phyloP scores from a whole-genome alignment of 2,797 vertebrate species.

The Tokudaia muenninki region DNA sequence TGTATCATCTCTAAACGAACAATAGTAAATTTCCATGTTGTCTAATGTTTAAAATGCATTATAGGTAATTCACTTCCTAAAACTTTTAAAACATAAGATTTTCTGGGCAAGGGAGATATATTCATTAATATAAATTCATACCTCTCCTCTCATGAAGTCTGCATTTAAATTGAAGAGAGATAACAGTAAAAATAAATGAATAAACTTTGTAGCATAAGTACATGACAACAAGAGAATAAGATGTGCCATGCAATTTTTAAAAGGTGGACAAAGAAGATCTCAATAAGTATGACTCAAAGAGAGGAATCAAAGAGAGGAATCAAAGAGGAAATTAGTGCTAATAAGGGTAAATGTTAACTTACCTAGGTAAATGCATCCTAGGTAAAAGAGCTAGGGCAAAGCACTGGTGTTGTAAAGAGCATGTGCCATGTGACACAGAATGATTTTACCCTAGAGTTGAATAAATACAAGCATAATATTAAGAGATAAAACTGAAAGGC shows the following conservation, averaged over 20 bases:
- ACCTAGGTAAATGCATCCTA: background rate
- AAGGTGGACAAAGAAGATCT: background rate
- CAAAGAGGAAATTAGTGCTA: background rate
- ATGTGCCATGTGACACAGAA: background rate
- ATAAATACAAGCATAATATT: background rate
- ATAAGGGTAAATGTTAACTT: fast-evolving
- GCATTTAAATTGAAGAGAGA: conserved; percentile 29
- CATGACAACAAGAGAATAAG: background rate
- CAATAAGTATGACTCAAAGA: background rate
- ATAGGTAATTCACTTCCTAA: conserved; percentile 27
- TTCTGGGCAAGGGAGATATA: background rate
- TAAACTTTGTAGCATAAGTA: background rate
- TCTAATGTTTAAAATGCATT: conserved; percentile 16
- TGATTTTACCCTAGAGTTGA: background rate
- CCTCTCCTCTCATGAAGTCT: background rate
- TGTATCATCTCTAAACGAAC: background rate
- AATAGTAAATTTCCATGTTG: background rate
- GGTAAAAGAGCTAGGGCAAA: background rate
- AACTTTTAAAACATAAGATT: background rate
- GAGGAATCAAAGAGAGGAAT: conserved; percentile 32
- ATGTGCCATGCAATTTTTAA: background rate
- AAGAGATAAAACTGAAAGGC: background rate
- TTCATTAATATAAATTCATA: background rate
- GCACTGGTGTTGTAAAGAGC: background rate
- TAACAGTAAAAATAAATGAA: background rate